Percentiles rank a stretch among this genome's conserved stretches.
Conservation (phyloP, 2,888 invertebrate genomes). For the Melitaea athalia region DNA sequence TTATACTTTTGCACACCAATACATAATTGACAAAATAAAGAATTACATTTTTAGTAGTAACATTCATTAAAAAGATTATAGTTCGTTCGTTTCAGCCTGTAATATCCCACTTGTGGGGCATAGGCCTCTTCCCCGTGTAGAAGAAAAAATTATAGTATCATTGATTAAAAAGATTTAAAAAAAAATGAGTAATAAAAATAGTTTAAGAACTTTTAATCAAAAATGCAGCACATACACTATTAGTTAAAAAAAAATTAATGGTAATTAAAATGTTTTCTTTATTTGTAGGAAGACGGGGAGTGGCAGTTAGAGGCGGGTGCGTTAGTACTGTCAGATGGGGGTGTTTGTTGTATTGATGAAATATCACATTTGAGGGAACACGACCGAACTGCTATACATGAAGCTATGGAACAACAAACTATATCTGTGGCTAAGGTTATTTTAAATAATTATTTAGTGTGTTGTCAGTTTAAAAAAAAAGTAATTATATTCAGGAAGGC, state of each 20-base stretch:
- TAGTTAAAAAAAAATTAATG: no score
- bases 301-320: slow-evolving; percentile 97
- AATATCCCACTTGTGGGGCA: no score
- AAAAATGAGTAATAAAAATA: no score
- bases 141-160: no score
- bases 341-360: slow-evolving; percentile 95
- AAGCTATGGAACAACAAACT: slow-evolving; percentile 97
- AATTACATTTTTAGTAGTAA: no score
- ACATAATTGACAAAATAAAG: no score
- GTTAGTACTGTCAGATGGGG: slow-evolving; percentile 92
- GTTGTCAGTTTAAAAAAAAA: background rate
- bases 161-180: no score
- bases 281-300: slow-evolving; percentile 89
- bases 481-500: background rate
- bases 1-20: no score
- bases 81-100: no score
- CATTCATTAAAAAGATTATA: no score
- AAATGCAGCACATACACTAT: no score
- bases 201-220: background rate
- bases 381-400: slow-evolving; percentile 92
- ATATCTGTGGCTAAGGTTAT: slow-evolving; percentile 93
- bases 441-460: background rate
- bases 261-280: background rate
- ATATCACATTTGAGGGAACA: slow-evolving; percentile 92
- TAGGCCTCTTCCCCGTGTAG: no score